Conservation (phyloP, 2,797 vertebrate genomes). For the Myotis pilosus region DNA sequence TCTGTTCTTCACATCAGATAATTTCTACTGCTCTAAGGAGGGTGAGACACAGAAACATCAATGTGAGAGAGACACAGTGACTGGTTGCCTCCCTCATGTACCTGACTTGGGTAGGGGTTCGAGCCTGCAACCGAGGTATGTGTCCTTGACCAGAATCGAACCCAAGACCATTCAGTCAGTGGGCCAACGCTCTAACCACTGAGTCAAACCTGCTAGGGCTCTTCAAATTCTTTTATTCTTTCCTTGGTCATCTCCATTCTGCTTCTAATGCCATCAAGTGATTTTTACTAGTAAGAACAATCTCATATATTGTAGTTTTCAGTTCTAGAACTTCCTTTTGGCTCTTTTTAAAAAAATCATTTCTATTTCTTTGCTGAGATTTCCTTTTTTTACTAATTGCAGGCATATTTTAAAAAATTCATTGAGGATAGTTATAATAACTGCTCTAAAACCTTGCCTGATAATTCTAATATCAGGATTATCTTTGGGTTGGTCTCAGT, state of each 20-base stretch:
- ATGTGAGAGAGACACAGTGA: background rate
- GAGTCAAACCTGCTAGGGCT: background rate
- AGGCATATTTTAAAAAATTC: background rate
- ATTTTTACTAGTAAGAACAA: background rate
- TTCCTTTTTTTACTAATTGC: background rate
- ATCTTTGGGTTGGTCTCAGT: background rate
- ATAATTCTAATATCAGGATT: background rate
- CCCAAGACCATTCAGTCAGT: background rate
- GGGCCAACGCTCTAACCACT: background rate
- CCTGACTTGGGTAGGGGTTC: background rate
- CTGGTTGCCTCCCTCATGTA: background rate
- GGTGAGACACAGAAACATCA: background rate
- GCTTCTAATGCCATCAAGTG: background rate
- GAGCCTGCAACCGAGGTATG: background rate
- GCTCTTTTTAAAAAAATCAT: background rate
- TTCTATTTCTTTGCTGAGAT: background rate
- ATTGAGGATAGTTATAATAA: background rate
- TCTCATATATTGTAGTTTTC: background rate
- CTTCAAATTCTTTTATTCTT: background rate
- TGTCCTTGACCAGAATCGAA: background rate
- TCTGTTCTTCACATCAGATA: background rate
- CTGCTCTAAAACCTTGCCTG: background rate
- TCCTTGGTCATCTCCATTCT: background rate
- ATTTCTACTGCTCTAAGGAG: background rate
- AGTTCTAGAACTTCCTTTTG: slow-evolving; percentile 3